Evolutionary conservation across 2,797 vertebrate species (phyloP).

Genomic region (Sebastes reedi): DNA sequence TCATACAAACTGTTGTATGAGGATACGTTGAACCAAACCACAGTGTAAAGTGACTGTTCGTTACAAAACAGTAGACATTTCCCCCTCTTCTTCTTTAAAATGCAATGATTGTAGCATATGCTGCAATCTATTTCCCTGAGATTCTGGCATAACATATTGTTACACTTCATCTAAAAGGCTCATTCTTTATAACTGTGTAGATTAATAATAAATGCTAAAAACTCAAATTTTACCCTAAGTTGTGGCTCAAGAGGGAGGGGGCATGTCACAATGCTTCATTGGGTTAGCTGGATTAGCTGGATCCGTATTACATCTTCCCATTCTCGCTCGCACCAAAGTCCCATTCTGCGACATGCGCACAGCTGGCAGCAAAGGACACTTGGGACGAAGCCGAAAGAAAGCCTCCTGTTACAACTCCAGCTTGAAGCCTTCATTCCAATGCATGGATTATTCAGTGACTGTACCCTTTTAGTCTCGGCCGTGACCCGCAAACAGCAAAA

Average conservation of each 20-base stretch:
- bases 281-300: slow-evolving; percentile 61
- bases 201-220: slow-evolving; percentile 79
- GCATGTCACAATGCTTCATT: slow-evolving; percentile 68
- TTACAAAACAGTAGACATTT: neutral
- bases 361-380: slow-evolving; percentile 73
- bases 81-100: slow-evolving; percentile 22
- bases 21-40: too few relatives aligned
- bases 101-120: slow-evolving; percentile 33
- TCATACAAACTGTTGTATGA: too few relatives aligned
- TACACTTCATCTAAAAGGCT: slow-evolving; percentile 44
- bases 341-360: slow-evolving; percentile 63
- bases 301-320: slow-evolving; percentile 60
- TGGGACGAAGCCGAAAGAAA: slow-evolving; percentile 70
- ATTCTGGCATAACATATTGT: slow-evolving; percentile 38
- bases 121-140: slow-evolving; percentile 20
- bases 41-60: neutral
- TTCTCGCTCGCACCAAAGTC: slow-evolving; percentile 59
- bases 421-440: slow-evolving; percentile 66
- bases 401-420: slow-evolving; percentile 64
- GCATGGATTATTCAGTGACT: slow-evolving; percentile 83
- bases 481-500: slow-evolving; percentile 58
- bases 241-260: slow-evolving; percentile 44
- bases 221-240: slow-evolving; percentile 67
- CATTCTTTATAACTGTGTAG: slow-evolving; percentile 30
- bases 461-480: slow-evolving; percentile 74